phyloP scores from a whole-genome alignment of 2,113 vertebrate genomes.

The Acinonyx jubatus region DNA sequence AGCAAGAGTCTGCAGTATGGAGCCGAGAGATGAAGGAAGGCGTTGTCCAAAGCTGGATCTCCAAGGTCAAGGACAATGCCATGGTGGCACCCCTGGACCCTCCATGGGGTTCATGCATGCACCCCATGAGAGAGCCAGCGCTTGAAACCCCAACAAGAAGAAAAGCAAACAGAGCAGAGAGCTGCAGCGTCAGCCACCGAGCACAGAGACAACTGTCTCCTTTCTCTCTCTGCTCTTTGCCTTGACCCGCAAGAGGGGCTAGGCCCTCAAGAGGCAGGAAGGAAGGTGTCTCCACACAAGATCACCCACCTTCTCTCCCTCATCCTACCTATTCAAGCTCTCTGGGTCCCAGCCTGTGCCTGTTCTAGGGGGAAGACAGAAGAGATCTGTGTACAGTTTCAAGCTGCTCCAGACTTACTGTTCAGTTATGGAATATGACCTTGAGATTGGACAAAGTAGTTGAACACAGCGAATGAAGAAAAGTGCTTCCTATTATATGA shows the following conservation, averaged over 20 bases:
- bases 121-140: neutral
- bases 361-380: neutral
- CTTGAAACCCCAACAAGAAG: neutral
- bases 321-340: too few relatives aligned
- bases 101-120: neutral
- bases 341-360: neutral
- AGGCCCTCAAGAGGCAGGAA: neutral
- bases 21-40: neutral
- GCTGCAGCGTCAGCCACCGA: neutral
- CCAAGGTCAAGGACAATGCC: neutral
- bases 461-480: neutral
- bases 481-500: neutral
- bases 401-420: neutral
- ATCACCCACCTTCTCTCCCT: neutral
- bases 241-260: neutral
- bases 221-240: neutral
- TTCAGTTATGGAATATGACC: neutral
- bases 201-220: neutral
- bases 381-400: neutral
- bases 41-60: neutral
- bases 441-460: neutral
- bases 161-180: neutral
- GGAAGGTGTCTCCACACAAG: neutral
- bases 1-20: neutral
- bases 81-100: too few relatives aligned